phyloP scores from a whole-genome alignment of 92 coral and sea anemone genomes.

The Bergia sp. region DNA sequence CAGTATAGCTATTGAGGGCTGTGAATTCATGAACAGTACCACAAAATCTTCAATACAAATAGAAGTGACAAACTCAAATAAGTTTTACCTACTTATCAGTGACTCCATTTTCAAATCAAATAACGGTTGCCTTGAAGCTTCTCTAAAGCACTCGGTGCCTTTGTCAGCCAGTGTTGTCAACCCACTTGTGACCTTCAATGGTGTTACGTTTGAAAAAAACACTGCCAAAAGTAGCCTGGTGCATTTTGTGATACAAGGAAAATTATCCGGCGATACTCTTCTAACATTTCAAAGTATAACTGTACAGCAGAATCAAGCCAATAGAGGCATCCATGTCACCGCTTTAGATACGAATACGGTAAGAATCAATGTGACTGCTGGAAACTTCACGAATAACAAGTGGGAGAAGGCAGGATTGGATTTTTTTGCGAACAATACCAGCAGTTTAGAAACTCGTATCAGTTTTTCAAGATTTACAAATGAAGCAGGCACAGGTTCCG shows the following conservation, averaged over 20 bases:
- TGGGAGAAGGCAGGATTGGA: constrained; percentile 19
- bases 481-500: not conserved
- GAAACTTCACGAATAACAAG: not conserved
- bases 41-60: not conserved
- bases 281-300: not conserved
- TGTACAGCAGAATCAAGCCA: not conserved
- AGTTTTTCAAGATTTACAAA: constrained; percentile 2
- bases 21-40: not conserved
- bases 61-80: not conserved
- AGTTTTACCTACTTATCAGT: not conserved
- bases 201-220: not conserved
- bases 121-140: not conserved
- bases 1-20: not conserved
- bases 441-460: not conserved
- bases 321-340: not conserved
- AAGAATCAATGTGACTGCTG: not conserved
- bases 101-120: not conserved
- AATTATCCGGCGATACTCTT: not conserved
- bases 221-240: not conserved
- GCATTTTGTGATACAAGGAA: not conserved
- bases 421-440: not conserved
- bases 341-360: not conserved
- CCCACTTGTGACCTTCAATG: not conserved
- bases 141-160: not conserved
- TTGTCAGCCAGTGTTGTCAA: not conserved